Evolutionary conservation across 2,888 invertebrate genomes (phyloP), one percentile per base, ranked within the genome.

Genomic region (Mimumesa dahlbomi): DNA sequence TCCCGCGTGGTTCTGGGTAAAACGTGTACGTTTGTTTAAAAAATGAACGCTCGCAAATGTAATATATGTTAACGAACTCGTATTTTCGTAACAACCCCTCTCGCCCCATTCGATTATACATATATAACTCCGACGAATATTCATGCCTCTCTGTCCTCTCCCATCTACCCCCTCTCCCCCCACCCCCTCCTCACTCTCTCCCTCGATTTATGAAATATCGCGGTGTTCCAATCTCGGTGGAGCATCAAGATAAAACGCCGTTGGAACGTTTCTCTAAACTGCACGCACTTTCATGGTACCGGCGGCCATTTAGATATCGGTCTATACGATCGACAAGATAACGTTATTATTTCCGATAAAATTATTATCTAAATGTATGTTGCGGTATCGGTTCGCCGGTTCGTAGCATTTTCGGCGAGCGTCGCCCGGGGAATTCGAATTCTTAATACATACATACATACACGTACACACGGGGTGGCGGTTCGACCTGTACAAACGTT

Each of bases 191-290:
- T 40, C 34, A 19, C 13, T 45, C 16, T 29, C 2, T 19, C 25
- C 19, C 11, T 21, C 19, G 29, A 18, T 13, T 13, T 6, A 38
- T 34, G 65, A 65, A 65, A 61, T 48, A 61, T 53, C 38, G 18
- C 25, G 22, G 21, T 22, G 19, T 22, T 22, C 34, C 16, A 50
- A 64, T 56, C 50, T 34, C 57, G 4, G 29, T 14, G 49, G 22
- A 11, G 29, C 22, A 57, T 54, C 46, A 25, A 40, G 42, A 63
- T 63, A 54, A 54, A 54, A 48, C 13, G n/a, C n/a, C n/a, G 22
- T 22, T 63, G 40, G 31, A 62, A 62, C 46, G 22, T 46, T 62
- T 54, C 42, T 46, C 40, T 19, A 48, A 54, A 40, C 40, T 54
- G 25, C 14, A 16, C 38, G 21, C 21, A 31, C 29, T 22, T 11